These are phyloP conservation scores for Actenoides lindsayi DNA, from an alignment of 2,113 vertebrate genomes.

Conservation along the genomic window DNA sequence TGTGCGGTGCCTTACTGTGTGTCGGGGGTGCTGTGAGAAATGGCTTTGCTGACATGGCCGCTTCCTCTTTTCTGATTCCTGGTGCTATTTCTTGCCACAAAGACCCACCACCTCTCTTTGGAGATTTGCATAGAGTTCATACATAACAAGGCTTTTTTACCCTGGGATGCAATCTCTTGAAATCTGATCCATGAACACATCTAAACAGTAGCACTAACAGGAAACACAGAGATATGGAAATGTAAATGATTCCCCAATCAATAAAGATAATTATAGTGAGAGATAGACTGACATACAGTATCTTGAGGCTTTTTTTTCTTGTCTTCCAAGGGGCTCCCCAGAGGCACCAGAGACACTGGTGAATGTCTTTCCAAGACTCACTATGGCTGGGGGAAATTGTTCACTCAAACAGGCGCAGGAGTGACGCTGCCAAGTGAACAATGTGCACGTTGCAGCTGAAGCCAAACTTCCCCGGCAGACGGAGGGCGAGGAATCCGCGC, in stretches of 20 bases:
- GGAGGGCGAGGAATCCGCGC: background rate
- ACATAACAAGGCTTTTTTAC: background rate
- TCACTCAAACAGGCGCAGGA: background rate
- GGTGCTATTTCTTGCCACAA: background rate
- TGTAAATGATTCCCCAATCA: conserved; percentile 65
- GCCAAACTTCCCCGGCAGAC: conserved; percentile 17
- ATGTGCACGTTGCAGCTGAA: background rate
- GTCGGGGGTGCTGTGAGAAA: background rate
- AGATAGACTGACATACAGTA: conserved; percentile 64
- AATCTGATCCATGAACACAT: conserved; percentile 59
- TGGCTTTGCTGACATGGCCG: background rate
- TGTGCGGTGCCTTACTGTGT: background rate
- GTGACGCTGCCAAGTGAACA: background rate
- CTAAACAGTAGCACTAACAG: conserved; percentile 59
- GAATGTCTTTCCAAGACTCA: background rate
- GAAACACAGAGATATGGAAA: conserved; percentile 54
- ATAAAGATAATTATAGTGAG: conserved; percentile 67
- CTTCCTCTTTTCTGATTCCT: background rate
- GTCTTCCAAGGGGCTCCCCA: conserved; percentile 61
- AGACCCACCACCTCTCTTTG: background rate
- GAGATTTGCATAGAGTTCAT: conserved; percentile 17
- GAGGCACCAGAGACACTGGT: conserved; percentile 39
- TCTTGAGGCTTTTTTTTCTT: conserved; percentile 59
- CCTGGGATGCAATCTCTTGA: conserved; percentile 16
- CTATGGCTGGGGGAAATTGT: background rate